A percentile compares a stretch with the other conserved stretches of the same genome.
These are phyloP conservation scores for Psammodynastes pulverulentus DNA, from an alignment of 2,113 vertebrate genomes.

Conservation along the genomic window DNA sequence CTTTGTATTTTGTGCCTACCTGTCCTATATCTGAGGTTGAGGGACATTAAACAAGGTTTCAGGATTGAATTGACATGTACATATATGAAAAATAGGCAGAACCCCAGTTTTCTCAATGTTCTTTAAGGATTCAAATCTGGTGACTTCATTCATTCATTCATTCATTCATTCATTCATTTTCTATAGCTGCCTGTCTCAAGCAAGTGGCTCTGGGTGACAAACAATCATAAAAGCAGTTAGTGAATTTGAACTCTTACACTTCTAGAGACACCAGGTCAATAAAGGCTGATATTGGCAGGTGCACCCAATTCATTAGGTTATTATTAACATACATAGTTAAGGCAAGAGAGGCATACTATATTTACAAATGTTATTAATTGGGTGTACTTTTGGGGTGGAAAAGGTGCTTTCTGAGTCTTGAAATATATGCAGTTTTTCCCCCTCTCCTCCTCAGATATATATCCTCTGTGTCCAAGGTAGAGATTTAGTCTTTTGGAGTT, in stretches of 20 bases:
- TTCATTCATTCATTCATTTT: background rate
- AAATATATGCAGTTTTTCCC: slow-evolving; percentile 25
- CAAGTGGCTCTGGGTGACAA: background rate
- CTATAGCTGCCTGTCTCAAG: background rate
- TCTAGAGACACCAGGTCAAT: background rate
- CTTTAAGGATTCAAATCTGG: background rate
- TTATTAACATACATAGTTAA: slow-evolving; percentile 29
- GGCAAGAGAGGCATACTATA: slow-evolving; percentile 32
- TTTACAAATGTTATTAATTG: slow-evolving; percentile 23
- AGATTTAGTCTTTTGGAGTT: slow-evolving; percentile 38
- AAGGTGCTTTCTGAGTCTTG: background rate
- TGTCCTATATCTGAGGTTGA: background rate
- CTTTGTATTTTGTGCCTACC: background rate
- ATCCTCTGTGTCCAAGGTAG: slow-evolving; percentile 43
- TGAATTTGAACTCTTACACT: background rate
- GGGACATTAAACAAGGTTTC: background rate
- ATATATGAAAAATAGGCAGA: background rate
- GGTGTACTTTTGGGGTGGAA: slow-evolving; percentile 5
- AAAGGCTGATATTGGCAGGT: background rate
- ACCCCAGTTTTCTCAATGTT: background rate
- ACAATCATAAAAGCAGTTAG: too few relatives aligned
- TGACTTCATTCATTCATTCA: background rate
- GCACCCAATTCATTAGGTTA: slow-evolving; percentile 17
- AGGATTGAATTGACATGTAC: background rate
- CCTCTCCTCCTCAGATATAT: slow-evolving; percentile 23